Evolutionary conservation across 2,888 invertebrate species (phyloP).

Genomic region (Aquatica leii): DNA sequence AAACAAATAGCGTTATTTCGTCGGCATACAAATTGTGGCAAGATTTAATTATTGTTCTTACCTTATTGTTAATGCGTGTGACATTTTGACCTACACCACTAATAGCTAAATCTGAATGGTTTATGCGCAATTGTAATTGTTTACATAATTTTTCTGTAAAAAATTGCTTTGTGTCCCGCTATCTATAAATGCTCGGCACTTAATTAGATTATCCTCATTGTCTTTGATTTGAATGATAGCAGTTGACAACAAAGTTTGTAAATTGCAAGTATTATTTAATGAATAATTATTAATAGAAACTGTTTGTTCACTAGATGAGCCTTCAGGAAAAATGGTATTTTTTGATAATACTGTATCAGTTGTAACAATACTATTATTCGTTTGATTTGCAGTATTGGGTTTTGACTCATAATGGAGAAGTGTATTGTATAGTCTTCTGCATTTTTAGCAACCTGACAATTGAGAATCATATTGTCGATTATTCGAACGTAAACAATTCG

Average conservation of each 20-base stretch:
- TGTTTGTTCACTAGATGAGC: neutral
- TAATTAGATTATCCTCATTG: neutral
- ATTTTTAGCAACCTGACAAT: too few species aligned
- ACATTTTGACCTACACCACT: conserved; percentile 12
- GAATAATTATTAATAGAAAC: neutral
- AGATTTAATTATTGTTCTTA: neutral
- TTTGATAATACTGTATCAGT: neutral
- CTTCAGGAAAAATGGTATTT: neutral
- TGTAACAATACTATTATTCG: neutral
- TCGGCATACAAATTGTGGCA: neutral
- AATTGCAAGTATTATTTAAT: neutral
- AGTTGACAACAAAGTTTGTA: neutral
- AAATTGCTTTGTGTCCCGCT: conserved; percentile 8
- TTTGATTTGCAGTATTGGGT: neutral
- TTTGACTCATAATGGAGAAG: neutral
- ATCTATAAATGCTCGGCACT: conserved; percentile 6
- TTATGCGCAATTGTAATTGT: neutral
- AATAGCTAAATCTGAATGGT: neutral
- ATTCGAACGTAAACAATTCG: neutral
- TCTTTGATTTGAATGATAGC: neutral
- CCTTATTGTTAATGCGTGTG: neutral
- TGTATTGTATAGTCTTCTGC: neutral
- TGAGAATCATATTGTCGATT: too few species aligned
- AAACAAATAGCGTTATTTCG: neutral
- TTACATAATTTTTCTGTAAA: conserved; percentile 1